Evolutionary conservation across 1,140 invertebrate genomes (phyloP), one percentile per base, ranked within the genome.

Genomic region (Drosophila sp.): DNA sequence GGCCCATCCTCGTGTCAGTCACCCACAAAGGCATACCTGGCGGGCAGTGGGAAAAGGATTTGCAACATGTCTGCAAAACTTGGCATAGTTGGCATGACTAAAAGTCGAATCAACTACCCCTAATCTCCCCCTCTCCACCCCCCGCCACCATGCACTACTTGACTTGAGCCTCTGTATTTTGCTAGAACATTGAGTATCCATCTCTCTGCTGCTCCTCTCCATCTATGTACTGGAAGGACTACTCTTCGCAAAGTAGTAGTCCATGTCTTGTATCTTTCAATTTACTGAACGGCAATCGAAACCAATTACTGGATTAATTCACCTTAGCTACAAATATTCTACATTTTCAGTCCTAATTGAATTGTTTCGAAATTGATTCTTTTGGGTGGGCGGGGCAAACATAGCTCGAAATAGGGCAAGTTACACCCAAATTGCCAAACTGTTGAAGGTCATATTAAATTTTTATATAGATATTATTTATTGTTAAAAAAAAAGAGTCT

Each of bases 11-110:
- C 17, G 8, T 33, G 32, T 35, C 56, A 58, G 30, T 38, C 55
- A 50, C 41, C 64, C 50, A 72, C 73, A 54, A 72, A 32, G 56
- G 56, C 56, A 58, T 58, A 58, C 55, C 30, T 57, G 55, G 55
- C 55, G 30, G 55, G 29, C 55, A 57, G 32, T 35, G 55, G 17
- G 17, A 38, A 35, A 58, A 25, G 32, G 56, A 38, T 58, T 58
- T 58, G 56, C 32, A 58, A 23, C 32, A 58, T 58, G 56, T 58
- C 56, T 38, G 56, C 56, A 58, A 32, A 58, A 58, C 56, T 58
- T 58, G 56, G 56, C 56, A 58, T 58, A 58, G 56, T 38, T 58
- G 56, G 56, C 56, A 58, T 58, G 30, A 25, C 56, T 58, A 58
- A 58, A 58, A 58, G 56, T 58, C 56, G 56, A 38, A 23, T 29